These are phyloP conservation scores for Sceloporus undulatus DNA, from an alignment of 2,113 vertebrate genomes.

Conservation along the genomic window DNA sequence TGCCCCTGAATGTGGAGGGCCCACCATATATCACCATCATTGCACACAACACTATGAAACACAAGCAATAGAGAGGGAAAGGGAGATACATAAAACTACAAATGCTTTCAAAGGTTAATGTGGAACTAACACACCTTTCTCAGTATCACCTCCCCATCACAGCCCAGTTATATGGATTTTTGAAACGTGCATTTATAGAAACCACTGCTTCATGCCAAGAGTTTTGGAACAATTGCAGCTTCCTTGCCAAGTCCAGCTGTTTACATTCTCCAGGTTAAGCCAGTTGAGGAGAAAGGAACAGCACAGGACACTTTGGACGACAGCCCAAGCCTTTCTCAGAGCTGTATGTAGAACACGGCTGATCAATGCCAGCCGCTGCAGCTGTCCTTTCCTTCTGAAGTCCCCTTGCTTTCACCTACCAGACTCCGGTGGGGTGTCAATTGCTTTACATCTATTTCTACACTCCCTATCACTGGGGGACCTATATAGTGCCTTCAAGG, in stretches of 20 bases:
- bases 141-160: no score
- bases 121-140: neutral
- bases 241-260: neutral
- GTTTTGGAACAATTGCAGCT: neutral
- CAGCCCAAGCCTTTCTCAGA: neutral
- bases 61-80: no score
- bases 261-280: conserved; percentile 18
- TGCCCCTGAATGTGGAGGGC: no score
- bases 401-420: conserved; percentile 1
- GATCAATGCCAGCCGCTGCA: neutral
- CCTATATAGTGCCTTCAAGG: neutral
- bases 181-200: neutral
- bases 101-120: neutral
- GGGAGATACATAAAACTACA: neutral
- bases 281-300: neutral
- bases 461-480: no score
- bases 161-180: neutral
- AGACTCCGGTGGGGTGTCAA: neutral
- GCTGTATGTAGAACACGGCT: neutral
- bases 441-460: neutral
- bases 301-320: neutral
- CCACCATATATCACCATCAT: no score
- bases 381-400: neutral
- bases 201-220: neutral
- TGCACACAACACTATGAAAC: neutral